These are phyloP conservation scores for Notiomystis cincta DNA, from an alignment of 2,113 vertebrate genomes.

Conservation along the genomic window DNA sequence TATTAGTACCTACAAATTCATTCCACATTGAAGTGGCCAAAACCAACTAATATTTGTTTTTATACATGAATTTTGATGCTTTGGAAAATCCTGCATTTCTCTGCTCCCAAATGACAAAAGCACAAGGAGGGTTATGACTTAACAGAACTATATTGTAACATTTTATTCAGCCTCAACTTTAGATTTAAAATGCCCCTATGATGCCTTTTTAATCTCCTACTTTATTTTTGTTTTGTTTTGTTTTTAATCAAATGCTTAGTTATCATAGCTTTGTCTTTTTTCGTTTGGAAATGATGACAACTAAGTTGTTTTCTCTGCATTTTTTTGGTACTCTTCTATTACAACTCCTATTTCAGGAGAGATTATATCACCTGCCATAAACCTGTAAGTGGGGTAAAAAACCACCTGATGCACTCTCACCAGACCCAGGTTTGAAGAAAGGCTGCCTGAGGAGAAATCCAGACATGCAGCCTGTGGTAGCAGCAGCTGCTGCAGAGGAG, in stretches of 20 bases:
- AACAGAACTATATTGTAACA: neutral
- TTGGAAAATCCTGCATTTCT: neutral
- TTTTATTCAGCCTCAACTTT: neutral
- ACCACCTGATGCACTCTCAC: neutral
- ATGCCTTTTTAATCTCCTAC: neutral
- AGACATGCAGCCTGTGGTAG: neutral
- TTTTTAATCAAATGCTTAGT: neutral
- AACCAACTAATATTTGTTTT: neutral
- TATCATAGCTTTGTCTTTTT: neutral
- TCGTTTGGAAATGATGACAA: neutral
- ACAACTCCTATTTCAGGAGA: slow-evolving; percentile 3
- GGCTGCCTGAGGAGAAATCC: neutral
- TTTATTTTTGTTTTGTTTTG: neutral
- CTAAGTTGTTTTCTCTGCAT: neutral
- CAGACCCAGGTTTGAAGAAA: neutral
- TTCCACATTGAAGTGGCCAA: neutral
- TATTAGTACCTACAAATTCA: neutral
- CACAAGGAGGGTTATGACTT: neutral
- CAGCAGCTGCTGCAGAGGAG: neutral
- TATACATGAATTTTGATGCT: neutral
- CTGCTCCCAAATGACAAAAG: neutral
- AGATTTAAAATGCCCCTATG: neutral
- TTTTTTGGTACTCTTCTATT: neutral
- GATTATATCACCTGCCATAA: neutral
- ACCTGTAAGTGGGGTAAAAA: neutral